A percentile compares a stretch with the other conserved stretches of the same genome.
These are phyloP conservation scores for Formica selysi DNA, from an alignment of 1,140 invertebrate genomes.

Conservation along the genomic window DNA sequence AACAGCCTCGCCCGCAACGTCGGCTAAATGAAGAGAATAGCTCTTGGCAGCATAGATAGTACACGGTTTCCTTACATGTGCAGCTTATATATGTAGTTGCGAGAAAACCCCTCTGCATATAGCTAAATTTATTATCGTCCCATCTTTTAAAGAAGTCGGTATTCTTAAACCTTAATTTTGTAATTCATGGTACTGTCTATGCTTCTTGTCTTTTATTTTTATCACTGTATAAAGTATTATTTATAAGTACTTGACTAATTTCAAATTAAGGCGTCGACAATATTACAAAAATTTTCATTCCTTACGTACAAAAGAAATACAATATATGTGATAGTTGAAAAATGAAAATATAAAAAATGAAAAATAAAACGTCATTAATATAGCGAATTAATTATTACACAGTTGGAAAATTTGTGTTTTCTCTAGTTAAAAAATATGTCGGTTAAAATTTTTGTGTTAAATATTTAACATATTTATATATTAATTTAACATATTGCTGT, in stretches of 20 bases:
- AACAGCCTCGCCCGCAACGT: conserved; percentile 67
- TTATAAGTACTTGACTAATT: background rate
- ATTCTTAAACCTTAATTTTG: conserved; percentile 10
- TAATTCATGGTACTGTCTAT: background rate
- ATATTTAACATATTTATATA: too few relatives aligned
- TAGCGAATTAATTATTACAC: too few relatives aligned
- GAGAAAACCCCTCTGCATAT: background rate
- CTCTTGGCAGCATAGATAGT: conserved; percentile 49
- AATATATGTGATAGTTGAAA: background rate
- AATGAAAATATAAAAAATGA: background rate
- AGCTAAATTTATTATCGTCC: conserved; percentile 12
- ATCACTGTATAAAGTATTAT: background rate
- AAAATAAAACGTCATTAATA: too few relatives aligned
- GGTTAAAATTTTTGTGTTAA: too few relatives aligned
- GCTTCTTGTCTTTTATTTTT: background rate
- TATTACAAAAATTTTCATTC: background rate
- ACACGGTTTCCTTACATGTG: conserved; percentile 21
- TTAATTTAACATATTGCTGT: too few relatives aligned
- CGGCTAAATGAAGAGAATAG: conserved; percentile 58
- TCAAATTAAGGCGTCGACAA: background rate
- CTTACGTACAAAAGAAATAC: background rate
- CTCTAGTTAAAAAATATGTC: too few relatives aligned
- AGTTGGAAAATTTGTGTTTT: too few relatives aligned
- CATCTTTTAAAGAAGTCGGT: background rate
- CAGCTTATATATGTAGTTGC: conserved; percentile 19